Evolutionary conservation across 2,113 vertebrate genomes (phyloP).

Genomic region (Hiodon tergisus): DNA sequence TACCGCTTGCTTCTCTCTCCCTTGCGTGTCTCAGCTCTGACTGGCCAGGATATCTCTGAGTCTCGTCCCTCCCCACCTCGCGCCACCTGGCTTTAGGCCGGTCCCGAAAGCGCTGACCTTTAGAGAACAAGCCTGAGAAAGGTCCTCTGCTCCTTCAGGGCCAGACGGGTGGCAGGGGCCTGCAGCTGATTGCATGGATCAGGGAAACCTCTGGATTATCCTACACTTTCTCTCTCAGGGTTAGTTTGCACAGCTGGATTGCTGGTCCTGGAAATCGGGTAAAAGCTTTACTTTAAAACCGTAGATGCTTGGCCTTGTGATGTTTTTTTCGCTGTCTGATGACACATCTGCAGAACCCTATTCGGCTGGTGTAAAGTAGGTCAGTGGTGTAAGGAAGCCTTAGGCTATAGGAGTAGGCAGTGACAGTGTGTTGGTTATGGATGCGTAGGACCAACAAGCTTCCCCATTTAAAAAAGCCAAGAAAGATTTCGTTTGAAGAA

Average conservation of each 20-base stretch:
- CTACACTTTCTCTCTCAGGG: slow-evolving; percentile 17
- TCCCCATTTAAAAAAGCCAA: no score
- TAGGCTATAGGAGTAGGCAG: slow-evolving; percentile 49
- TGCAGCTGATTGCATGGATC: slow-evolving; percentile 44
- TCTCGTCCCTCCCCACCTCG: no score
- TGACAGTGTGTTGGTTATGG: slow-evolving; percentile 43
- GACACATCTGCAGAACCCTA: slow-evolving; percentile 30
- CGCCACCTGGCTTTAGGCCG: no score
- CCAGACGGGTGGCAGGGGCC: slow-evolving; percentile 37
- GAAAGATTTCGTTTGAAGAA: no score
- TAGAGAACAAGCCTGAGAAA: slow-evolving; percentile 1
- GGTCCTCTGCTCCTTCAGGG: slow-evolving; percentile 17
- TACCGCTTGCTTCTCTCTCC: slow-evolving; percentile 46
- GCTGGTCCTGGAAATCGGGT: slow-evolving; percentile 15
- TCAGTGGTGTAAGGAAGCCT: slow-evolving; percentile 56
- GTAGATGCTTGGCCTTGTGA: slow-evolving; percentile 23
- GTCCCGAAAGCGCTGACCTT: no score
- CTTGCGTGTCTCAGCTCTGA: slow-evolving; percentile 4
- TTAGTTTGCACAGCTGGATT: slow-evolving; percentile 2
- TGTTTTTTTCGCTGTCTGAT: slow-evolving; percentile 34
- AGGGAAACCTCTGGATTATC: slow-evolving; percentile 35
- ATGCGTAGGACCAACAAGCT: slow-evolving; percentile 29
- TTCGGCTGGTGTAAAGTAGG: slow-evolving; percentile 61
- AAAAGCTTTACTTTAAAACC: slow-evolving; percentile 40
- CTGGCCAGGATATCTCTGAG: neutral